Evolutionary conservation across 2,888 invertebrate genomes (phyloP).

Genomic region (Yponomeuta sedellus): DNA sequence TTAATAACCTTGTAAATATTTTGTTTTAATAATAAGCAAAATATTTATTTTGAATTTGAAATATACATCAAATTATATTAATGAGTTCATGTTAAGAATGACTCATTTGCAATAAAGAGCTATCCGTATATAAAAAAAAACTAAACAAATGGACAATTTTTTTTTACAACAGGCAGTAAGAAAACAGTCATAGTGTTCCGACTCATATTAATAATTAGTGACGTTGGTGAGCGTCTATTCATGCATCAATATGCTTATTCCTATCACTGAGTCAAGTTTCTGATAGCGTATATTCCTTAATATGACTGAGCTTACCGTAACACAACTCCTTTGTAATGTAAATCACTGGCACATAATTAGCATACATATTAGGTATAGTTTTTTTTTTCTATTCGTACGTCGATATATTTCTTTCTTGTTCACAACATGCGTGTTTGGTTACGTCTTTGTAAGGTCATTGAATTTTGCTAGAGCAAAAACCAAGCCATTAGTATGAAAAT

Average conservation of each 20-base stretch:
- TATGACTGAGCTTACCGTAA: slow-evolving; percentile 22
- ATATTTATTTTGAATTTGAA: too few relatives aligned
- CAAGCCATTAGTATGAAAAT: not conserved
- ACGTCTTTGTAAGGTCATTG: slow-evolving; percentile 2
- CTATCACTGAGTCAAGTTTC: not conserved
- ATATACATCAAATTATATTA: too few relatives aligned
- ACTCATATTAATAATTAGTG: too few relatives aligned
- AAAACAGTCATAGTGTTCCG: too few relatives aligned
- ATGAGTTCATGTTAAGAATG: too few relatives aligned
- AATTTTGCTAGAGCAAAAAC: not conserved
- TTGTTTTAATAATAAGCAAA: too few relatives aligned
- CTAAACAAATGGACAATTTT: too few relatives aligned
- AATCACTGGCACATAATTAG: slow-evolving; percentile 38
- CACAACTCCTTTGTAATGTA: slow-evolving; percentile 40
- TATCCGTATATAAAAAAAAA: too few relatives aligned
- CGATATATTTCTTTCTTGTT: not conserved
- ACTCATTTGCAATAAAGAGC: too few relatives aligned
- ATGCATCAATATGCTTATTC: not conserved
- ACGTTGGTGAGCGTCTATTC: too few relatives aligned
- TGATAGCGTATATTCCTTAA: not conserved
- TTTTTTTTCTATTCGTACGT: slow-evolving; percentile 28
- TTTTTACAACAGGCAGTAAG: too few relatives aligned
- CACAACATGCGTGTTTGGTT: not conserved
- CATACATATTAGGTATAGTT: slow-evolving; percentile 37
- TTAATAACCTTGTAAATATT: too few relatives aligned